phyloP scores from a whole-genome alignment of 2,113 vertebrate genomes.

The Arenaria interpres region DNA sequence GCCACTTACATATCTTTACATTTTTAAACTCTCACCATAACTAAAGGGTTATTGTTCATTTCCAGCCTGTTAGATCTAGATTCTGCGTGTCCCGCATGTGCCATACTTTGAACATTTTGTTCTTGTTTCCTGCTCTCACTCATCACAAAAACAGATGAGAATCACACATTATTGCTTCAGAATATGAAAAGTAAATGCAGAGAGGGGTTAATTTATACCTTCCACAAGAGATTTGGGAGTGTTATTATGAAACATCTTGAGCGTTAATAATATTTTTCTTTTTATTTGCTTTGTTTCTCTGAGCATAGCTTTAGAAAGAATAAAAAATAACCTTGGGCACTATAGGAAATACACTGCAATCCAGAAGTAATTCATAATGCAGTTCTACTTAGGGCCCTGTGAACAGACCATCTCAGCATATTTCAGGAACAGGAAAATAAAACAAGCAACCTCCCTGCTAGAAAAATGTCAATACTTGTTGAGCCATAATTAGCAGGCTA shows the following conservation, averaged over 20 bases:
- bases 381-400: neutral
- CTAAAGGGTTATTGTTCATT: slow-evolving; percentile 32
- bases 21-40: neutral
- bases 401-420: neutral
- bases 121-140: neutral
- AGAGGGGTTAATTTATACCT: slow-evolving; percentile 41
- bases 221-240: neutral
- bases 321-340: slow-evolving; percentile 40
- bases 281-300: slow-evolving; percentile 65
- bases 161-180: neutral
- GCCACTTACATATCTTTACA: slow-evolving; percentile 20
- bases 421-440: neutral
- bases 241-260: neutral
- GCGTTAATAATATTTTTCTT: slow-evolving; percentile 34
- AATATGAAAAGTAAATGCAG: slow-evolving; percentile 48
- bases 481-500: neutral
- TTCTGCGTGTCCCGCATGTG: neutral
- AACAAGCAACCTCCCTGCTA: neutral
- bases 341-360: slow-evolving; percentile 3
- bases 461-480: neutral
- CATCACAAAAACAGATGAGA: neutral
- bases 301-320: neutral
- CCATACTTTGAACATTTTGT: neutral
- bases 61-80: neutral
- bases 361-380: slow-evolving; percentile 22